Base-by-base conservation (phyloP, 2,113 vertebrate species). In the Romanogobio albipinnatus region DNA sequence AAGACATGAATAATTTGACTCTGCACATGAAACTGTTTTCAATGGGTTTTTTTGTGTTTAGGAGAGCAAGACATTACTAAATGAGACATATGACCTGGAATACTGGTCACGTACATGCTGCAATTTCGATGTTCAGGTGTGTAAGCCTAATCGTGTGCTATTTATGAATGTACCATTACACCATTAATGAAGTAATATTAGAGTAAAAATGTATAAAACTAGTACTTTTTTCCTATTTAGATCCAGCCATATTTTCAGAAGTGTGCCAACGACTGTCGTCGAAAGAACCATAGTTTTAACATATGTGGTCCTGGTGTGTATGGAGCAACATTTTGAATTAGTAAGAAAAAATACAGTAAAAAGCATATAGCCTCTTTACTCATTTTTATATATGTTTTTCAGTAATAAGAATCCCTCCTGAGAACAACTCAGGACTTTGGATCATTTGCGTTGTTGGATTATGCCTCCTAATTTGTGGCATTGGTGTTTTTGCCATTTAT, bases 211-310 rank as follows among this genome's bases (percentile, higher is more conserved):
- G 5, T 39, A 7, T 39, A n/a, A 24, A 53, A 26, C 15, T 24
- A 26, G 24, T 80, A 22, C 0, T 53, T 64, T 29, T 87, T 81
- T 87, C 45, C 26, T 33, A 5, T 86, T 71, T 90, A 96, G 95
- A 90, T 96, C 79, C 91, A 91, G 68, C 94, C 95, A 2, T 78
- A 88, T 51, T 95, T 94, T 85, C 61, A 29, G 3, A 14, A 19
- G 10, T 96, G 95, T 89, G 76, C n/a, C 1, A 86, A 91, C 49
- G 93, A 94, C 91, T 96, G 95, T 36, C 1, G 7, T 3, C 91
- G 93, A 10, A 86, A 10, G 9, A 33, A 0, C 4, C 62, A 0
- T 14, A 87, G 4, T 0, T 47, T 82, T 5, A 2, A 89, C 1
- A 71, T 91, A 13, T 93, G 92, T 86, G 14, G 0, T 53, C 8